Evolutionary conservation across 1,140 invertebrate genomes (phyloP).

Genomic region (Zaprionus ghesquierei): DNA sequence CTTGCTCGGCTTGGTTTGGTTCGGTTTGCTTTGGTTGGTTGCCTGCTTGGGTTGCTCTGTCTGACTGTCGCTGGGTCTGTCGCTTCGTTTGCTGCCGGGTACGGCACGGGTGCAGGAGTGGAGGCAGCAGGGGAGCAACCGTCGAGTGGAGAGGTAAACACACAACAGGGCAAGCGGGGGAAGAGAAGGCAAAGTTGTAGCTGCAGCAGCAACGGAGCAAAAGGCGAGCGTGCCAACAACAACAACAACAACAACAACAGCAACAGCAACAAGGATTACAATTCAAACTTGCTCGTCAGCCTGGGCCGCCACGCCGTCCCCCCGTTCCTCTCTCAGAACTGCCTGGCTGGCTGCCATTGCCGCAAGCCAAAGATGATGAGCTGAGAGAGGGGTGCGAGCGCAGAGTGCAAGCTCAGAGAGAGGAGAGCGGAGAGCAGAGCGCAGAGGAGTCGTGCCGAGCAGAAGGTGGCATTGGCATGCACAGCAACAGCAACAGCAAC

Average conservation of each 20-base stretch:
- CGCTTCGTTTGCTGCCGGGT: too few species aligned
- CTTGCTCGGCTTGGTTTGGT: slow-evolving; percentile 16
- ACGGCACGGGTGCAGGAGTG: too few species aligned
- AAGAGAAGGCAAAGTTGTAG: slow-evolving; percentile 50
- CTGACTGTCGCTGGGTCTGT: too few species aligned
- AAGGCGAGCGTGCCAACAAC: slow-evolving; percentile 72
- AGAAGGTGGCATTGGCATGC: slow-evolving; percentile 57
- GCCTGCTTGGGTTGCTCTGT: slow-evolving; percentile 1
- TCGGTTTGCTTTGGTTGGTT: slow-evolving; percentile 10
- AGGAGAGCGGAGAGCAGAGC: slow-evolving; percentile 4
- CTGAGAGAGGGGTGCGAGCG: not conserved
- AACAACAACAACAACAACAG: slow-evolving; percentile 40
- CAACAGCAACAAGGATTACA: slow-evolving; percentile 75
- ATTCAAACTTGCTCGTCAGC: slow-evolving; percentile 77
- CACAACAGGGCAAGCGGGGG: not conserved
- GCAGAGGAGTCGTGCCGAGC: slow-evolving; percentile 54
- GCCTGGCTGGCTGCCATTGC: slow-evolving; percentile 66
- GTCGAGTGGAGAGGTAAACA: not conserved
- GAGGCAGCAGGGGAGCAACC: too few species aligned
- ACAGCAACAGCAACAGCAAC: slow-evolving; percentile 31
- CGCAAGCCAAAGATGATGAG: slow-evolving; percentile 32
- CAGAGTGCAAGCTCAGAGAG: too few species aligned
- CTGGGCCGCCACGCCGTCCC: not conserved
- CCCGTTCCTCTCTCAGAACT: not conserved
- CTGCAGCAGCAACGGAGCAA: slow-evolving; percentile 39